phyloP scores from a whole-genome alignment of 2,888 invertebrate genomes.

The Augochlorella aurata region DNA sequence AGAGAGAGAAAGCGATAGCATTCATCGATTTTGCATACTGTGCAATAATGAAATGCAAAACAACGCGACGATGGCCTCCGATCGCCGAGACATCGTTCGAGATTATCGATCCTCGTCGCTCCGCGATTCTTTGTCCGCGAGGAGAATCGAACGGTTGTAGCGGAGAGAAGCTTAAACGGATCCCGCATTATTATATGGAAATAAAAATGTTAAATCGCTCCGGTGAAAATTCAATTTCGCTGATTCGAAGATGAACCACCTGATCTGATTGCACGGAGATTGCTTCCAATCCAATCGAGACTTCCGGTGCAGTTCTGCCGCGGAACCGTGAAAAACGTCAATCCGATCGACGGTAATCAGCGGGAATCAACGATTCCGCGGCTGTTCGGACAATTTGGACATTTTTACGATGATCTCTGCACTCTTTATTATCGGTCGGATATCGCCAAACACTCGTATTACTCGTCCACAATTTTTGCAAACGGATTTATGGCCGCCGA shows the following conservation, averaged over 20 bases:
- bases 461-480: not conserved
- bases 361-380: not conserved
- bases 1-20: slow-evolving; percentile 3
- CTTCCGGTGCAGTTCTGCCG: slow-evolving; percentile 1
- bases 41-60: slow-evolving; percentile 37
- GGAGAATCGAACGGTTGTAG: slow-evolving; percentile 9
- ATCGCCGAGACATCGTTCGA: not conserved
- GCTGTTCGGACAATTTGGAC: not conserved
- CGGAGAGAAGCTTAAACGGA: not conserved
- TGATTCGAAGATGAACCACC: slow-evolving; percentile 34
- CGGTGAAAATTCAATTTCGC: slow-evolving; percentile 24
- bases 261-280: slow-evolving; percentile 43
- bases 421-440: not conserved
- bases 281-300: slow-evolving; percentile 29
- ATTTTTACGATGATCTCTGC: not conserved
- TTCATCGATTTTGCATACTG: slow-evolving; percentile 44
- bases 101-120: not conserved
- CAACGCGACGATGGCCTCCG: slow-evolving; percentile 1
- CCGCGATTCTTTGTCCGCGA: slow-evolving; percentile 4
- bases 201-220: slow-evolving; percentile 39
- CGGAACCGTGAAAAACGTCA: not conserved
- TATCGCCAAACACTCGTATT: not conserved
- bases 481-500: not conserved
- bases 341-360: not conserved
- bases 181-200: slow-evolving; percentile 9